Base-by-base conservation (phyloP, 1,140 invertebrate genomes). In the Sarcophaga bullata region DNA sequence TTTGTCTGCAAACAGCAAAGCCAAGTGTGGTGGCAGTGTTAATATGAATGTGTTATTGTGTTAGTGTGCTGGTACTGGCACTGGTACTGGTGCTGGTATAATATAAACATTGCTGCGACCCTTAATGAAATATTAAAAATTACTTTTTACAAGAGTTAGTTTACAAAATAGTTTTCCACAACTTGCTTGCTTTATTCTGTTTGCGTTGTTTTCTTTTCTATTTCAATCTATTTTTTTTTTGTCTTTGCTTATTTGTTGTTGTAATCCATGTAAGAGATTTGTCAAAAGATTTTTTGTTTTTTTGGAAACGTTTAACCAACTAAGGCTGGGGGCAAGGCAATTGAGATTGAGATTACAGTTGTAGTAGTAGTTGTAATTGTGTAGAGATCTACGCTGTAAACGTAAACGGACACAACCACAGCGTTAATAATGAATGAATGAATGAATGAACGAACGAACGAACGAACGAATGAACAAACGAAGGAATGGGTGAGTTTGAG, bases 51-150 rank as follows among this genome's bases (percentile, higher is more conserved):
- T 37, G 25, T 37, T n/a, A n/a, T n/a, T n/a, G n/a, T n/a, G n/a
- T n/a, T n/a, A n/a, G n/a, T n/a, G n/a, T n/a, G 25, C 4, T 37
- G 25, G 4, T 37, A 37, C 25, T 37, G 25, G 25, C n/a, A 4
- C 4, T 37, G 25, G 4, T 37, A 37, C 25, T 37, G 25, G 25
- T 37, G 4, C 25, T 37, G 25, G 25, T 37, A 37, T 37, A 37
- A 37, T 37, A 37, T 37, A 37, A 37, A 37, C 25, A 37, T 37
- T 3, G 7, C n/a, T 58, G 62, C 10, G 62, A 68, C 17, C n/a
- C 17, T 68, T 68, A 76, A 76, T 76, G 73, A 76, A 76, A 76
- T 76, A 76, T 76, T 49, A 76, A 76, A 76, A 76, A 76, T 76
- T 76, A 76, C 73, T 76, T 76, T 37, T 37, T 37, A 37, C 25